Base-by-base conservation (phyloP, 2,888 invertebrate species). In the Cosmorhoe ocellata region DNA sequence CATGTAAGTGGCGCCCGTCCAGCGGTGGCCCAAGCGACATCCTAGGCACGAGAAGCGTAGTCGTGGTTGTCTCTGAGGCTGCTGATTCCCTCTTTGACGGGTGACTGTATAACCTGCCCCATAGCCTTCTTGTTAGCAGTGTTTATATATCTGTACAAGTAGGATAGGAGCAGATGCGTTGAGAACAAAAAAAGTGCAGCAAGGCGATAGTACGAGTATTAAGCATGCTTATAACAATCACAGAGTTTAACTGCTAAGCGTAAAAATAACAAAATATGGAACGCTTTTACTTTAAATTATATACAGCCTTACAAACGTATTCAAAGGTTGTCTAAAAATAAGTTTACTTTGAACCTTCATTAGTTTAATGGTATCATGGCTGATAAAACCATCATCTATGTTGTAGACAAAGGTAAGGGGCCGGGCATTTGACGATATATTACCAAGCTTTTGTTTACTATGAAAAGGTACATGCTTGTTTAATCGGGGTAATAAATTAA, bases 61-160 rank as follows among this genome's bases (percentile, higher is more conserved):
- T 95, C 49, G 95, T 95, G 30, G 95, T 95, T 46, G 94, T 92
- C 81, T 96, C 95, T 46, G 95, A 95, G 10, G 94, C 93, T 56
- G 94, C 94, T 3, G 95, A 95, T 81, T 96, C 96, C 54, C 95
- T 91, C 81, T 95, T 95, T 64, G 94, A 93, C 45, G 95, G 93
- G 67, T 95, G 95, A 76, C 93, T 93, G 91, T 93, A 94, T 74
- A 94, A 91, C 88, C 94, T 94, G 91, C 66, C 68, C 72, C 74
- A 75, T 64, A 66, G 61, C 64, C 67, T 64, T 69, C 69, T 66
- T 61, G 65, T 69, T 71, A 68, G 65, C 66, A 61, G 64, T 58
- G 66, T 66, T 67, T 59, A 70, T 66, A 68, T 36, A 60, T 60
- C 58, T 60, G 58, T 58, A 55, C 55, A 53, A 38, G 66, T 68